Evolutionary conservation across 2,113 vertebrate species (phyloP), one percentile per base, ranked within the genome.

Genomic region (Phalacrocorax brasilianus): DNA sequence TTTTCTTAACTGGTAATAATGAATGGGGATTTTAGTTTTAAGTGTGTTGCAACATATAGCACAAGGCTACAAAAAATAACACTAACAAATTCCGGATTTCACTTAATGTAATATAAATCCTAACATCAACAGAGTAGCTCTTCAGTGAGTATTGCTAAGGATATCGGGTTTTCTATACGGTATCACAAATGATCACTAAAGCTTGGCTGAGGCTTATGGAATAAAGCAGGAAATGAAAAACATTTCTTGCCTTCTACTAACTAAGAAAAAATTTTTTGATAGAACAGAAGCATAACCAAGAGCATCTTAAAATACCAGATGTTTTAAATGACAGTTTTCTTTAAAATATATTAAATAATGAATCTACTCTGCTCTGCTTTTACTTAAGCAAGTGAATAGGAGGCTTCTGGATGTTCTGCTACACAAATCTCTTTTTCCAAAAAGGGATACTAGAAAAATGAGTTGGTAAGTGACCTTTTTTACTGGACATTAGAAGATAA

Each of bases 201-300:
- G 49, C 72, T 76, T 91, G 78, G 32, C 55, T 42, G 66, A 82
- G 44, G 9, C 27, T 74, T 84, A 53, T 9, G 52, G 67, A 88
- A 68, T 74, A 78, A 95, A 59, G 16, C 19, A 93, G 55, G 55
- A 93, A 89, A 88, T 88, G 10, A 88, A 95, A 89, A 91, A 70
- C 28, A 67, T 73, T 87, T 74, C 45, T 89, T 91, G 30, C 23
- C 12, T 90, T 71, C 63, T 67, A 58, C 55, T 84, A 76, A 87
- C 14, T 38, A 86, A 45, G 30, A 44, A 71, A 83, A 55, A 0
- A 35, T 89, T 81, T 3, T 40, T 89, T 81, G 3, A 72, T 21
- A 35, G 58, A 88, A 74, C 21, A 75, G 55, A 96, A 91, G 73
- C 28, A 62, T 47, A 89, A 76, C 17, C 13, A 58, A 73, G 18